A percentile compares a stretch with the other conserved stretches of the same genome.
Evolutionary conservation across 2,113 vertebrate species (phyloP).

Genomic region (Centrocercus urophasianus): DNA sequence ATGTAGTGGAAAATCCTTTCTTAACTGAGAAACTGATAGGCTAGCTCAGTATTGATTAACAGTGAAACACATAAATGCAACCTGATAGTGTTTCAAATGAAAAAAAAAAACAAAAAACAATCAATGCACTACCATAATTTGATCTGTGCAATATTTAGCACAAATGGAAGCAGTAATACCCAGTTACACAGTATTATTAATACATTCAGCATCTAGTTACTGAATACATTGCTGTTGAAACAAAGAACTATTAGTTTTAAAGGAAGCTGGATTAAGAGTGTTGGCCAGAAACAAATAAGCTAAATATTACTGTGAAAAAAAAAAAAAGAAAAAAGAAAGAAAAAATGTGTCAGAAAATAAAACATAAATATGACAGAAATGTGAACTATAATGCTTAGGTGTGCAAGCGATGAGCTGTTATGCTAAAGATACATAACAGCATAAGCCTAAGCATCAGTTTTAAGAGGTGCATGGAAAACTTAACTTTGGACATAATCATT

Average conservation of each 20-base stretch:
- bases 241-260: background rate
- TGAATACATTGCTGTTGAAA: background rate
- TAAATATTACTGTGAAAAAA: background rate
- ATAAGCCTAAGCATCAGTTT: background rate
- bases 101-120: background rate
- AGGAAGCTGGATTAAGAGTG: background rate
- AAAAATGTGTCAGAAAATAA: background rate
- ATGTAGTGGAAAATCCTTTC: background rate
- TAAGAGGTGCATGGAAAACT: background rate
- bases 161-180: background rate
- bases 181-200: background rate
- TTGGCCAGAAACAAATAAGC: background rate
- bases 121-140: background rate
- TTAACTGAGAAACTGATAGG: background rate
- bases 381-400: background rate
- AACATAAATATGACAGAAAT: background rate
- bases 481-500: background rate
- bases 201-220: background rate
- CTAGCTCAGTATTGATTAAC: background rate
- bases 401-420: background rate
- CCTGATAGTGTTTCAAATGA: slow-evolving; percentile 4
- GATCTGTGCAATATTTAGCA: background rate
- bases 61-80: slow-evolving; percentile 14
- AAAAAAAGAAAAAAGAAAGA: background rate
- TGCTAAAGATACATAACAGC: background rate